These are phyloP conservation scores for Acrobasis repandana DNA, from an alignment of 2,888 invertebrate species.

Conservation along the genomic window DNA sequence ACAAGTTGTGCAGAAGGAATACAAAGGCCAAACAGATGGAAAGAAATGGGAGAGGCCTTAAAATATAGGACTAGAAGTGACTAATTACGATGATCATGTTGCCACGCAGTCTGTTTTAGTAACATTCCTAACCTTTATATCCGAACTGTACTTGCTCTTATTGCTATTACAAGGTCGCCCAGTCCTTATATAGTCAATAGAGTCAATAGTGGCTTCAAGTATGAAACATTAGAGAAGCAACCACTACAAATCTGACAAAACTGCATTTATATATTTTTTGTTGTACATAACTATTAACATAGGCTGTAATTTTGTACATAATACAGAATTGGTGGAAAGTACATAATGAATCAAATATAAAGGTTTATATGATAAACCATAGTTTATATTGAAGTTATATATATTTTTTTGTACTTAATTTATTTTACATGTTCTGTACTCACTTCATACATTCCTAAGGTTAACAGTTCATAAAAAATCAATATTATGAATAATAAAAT, in stretches of 20 bases:
- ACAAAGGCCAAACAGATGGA: too few relatives aligned
- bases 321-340: slow-evolving; percentile 61
- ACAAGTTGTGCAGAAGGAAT: too few relatives aligned
- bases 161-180: too few relatives aligned
- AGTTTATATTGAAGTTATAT: slow-evolving; percentile 51
- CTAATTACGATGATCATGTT: too few relatives aligned
- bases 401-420: slow-evolving; percentile 68
- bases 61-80: too few relatives aligned
- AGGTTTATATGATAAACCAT: slow-evolving; percentile 76
- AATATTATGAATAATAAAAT: slow-evolving; percentile 66
- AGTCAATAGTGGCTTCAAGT: too few relatives aligned
- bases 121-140: too few relatives aligned
- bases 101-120: too few relatives aligned
- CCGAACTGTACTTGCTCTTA: too few relatives aligned
- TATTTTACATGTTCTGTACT: slow-evolving; percentile 70
- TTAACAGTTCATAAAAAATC: slow-evolving; percentile 71
- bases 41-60: too few relatives aligned
- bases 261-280: slow-evolving; percentile 52
- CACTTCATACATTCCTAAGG: slow-evolving; percentile 74
- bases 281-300: slow-evolving; percentile 28
- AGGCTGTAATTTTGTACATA: slow-evolving; percentile 45
- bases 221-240: too few relatives aligned
- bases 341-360: slow-evolving; percentile 50
- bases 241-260: background rate
- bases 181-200: too few relatives aligned